A percentile compares a stretch with the other conserved stretches of the same genome.
Evolutionary conservation across 2,113 vertebrate genomes (phyloP).

Genomic region (Mystacornis crossleyi): DNA sequence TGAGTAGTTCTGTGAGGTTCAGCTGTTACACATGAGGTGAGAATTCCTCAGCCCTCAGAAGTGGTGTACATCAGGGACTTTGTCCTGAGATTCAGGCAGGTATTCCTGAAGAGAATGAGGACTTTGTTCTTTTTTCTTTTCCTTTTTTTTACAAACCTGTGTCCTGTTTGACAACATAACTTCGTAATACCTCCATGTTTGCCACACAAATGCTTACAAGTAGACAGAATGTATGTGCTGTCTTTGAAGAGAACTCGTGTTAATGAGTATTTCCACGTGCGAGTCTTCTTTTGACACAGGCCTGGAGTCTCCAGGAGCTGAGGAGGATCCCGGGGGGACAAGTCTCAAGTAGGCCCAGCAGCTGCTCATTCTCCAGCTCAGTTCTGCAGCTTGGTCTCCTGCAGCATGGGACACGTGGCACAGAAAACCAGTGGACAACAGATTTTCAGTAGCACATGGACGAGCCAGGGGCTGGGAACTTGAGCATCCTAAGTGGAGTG

Average conservation of each 20-base stretch:
- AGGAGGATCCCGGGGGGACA: rapidly evolving
- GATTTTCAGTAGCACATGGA: not conserved
- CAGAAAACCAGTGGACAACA: not conserved
- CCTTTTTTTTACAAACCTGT: not conserved
- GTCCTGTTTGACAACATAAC: not conserved
- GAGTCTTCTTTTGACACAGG: not conserved
- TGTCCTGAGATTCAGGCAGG: not conserved
- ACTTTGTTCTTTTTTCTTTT: rapidly evolving
- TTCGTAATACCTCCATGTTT: not conserved
- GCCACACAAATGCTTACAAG: not conserved
- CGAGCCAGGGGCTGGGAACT: not conserved
- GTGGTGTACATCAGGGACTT: not conserved
- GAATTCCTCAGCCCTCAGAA: not conserved
- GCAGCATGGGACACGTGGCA: not conserved
- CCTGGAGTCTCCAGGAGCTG: not conserved
- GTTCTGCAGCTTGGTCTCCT: not conserved
- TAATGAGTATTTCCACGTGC: not conserved
- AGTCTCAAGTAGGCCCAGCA: not conserved
- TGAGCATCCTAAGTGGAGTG: not conserved
- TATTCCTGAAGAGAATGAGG: not conserved
- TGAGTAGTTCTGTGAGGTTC: not conserved
- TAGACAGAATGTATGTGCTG: not conserved
- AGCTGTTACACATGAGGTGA: not conserved
- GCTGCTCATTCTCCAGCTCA: not conserved
- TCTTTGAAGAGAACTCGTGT: not conserved